These are phyloP conservation scores for Eucidaris tribuloides DNA, from an alignment of 35 echinoderm and acorn worm species.

Conservation along the genomic window DNA sequence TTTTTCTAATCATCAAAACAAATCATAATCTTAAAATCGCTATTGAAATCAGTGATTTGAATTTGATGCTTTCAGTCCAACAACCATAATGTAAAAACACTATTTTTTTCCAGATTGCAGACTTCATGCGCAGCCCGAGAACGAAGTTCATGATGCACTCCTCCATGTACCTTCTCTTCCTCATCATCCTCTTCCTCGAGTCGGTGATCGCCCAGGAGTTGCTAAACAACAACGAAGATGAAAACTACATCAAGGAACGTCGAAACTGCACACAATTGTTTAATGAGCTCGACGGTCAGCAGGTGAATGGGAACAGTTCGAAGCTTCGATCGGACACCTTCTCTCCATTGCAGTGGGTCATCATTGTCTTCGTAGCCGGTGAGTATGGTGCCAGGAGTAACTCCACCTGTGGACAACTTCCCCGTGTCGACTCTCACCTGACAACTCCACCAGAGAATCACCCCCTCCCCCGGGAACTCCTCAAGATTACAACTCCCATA, in stretches of 20 bases:
- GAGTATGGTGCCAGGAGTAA: slow-evolving; percentile 3
- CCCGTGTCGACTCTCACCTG: too few species aligned
- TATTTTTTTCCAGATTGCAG: background rate
- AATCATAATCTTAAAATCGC: too few species aligned
- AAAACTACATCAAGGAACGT: background rate
- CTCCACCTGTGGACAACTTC: too few species aligned
- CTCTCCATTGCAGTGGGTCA: slow-evolving; percentile 55
- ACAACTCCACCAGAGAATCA: too few species aligned
- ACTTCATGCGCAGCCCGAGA: slow-evolving; percentile 7
- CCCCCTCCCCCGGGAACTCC: too few species aligned
- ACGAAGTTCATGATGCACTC: slow-evolving; percentile 84
- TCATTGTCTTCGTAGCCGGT: slow-evolving; percentile 76
- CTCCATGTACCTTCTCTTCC: slow-evolving; percentile 59
- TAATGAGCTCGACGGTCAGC: background rate
- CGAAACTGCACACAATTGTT: background rate
- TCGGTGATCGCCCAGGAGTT: slow-evolving; percentile 14
- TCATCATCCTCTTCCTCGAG: slow-evolving; percentile 83
- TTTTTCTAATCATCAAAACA: too few species aligned
- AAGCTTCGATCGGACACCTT: slow-evolving; percentile 10
- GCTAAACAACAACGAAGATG: background rate
- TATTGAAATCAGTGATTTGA: too few species aligned
- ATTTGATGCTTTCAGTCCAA: too few species aligned
- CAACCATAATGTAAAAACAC: too few species aligned
- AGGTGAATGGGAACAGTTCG: background rate
- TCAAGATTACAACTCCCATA: too few species aligned